phyloP scores from a whole-genome alignment of 2,888 invertebrate species.

The Malthinus flaveolus region DNA sequence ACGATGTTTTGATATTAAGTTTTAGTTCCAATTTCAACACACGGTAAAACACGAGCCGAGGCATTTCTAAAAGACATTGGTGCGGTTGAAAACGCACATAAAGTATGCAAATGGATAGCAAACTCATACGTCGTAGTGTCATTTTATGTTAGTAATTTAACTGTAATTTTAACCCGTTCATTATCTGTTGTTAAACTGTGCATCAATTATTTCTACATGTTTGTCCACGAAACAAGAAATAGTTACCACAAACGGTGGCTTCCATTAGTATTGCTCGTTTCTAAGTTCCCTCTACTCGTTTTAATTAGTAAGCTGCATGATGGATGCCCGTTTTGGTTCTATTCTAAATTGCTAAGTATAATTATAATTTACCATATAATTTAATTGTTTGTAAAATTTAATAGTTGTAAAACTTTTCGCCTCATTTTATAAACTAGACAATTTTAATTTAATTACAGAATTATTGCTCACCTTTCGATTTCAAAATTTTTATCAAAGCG shows the following conservation, averaged over 20 bases:
- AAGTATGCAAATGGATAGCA: no score
- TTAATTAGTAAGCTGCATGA: slow-evolving; percentile 25
- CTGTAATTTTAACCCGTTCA: slow-evolving; percentile 29
- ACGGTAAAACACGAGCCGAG: no score
- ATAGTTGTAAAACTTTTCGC: slow-evolving; percentile 15
- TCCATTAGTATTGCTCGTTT: slow-evolving; percentile 26
- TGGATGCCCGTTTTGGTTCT: slow-evolving; percentile 20
- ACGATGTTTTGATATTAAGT: no score
- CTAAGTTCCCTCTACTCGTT: slow-evolving; percentile 16
- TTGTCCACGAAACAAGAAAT: slow-evolving; percentile 30
- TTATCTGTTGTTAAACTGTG: slow-evolving; percentile 30
- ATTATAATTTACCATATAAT: slow-evolving; percentile 19
- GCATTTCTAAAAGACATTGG: no score
- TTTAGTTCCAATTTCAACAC: no score
- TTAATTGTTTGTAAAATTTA: slow-evolving; percentile 19
- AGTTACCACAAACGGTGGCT: slow-evolving; percentile 27
- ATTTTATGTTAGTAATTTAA: slow-evolving; percentile 28
- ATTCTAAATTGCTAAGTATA: slow-evolving; percentile 14
- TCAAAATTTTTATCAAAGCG: neutral
- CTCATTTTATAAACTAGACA: neutral
- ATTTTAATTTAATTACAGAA: slow-evolving; percentile 10
- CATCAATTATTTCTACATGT: slow-evolving; percentile 31
- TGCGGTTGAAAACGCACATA: no score
- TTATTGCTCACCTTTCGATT: neutral
- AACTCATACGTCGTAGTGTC: slow-evolving; percentile 1